A percentile compares a stretch with the other conserved stretches of the same genome.
Conservation (phyloP, 2,888 invertebrate genomes). For the Priocnemis perturbator region DNA sequence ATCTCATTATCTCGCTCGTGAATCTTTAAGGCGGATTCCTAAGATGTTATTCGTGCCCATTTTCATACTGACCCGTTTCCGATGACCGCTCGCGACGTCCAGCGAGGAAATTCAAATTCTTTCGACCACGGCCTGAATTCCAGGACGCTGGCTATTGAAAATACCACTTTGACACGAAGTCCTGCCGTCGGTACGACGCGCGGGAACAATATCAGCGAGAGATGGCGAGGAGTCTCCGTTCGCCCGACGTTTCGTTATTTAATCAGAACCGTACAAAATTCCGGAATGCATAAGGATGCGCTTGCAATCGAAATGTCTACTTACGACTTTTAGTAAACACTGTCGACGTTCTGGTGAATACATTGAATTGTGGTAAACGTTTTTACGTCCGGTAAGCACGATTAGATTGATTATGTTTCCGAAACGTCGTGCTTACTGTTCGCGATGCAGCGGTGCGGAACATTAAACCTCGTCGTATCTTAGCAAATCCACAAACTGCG, state of each 20-base stretch:
- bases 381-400: no score
- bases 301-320: constrained; percentile 1
- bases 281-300: neutral
- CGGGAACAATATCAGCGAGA: constrained; percentile 36
- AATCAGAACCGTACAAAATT: constrained; percentile 37
- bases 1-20: constrained; percentile 13
- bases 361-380: no score
- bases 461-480: no score
- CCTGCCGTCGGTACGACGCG: constrained; percentile 23
- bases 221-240: constrained; percentile 24
- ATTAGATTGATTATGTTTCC: no score
- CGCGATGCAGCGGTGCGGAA: no score
- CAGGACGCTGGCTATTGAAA: constrained; percentile 66
- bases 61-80: constrained; percentile 26
- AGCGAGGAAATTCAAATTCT: constrained; percentile 69
- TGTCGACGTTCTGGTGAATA: no score
- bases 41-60: constrained; percentile 33
- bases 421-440: no score
- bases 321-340: no score
- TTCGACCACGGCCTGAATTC: constrained; percentile 65
- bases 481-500: no score
- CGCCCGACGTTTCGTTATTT: constrained; percentile 37
- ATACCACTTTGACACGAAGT: constrained; percentile 71
- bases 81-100: constrained; percentile 37
- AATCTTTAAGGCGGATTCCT: constrained; percentile 33